Conservation (phyloP, 1,140 invertebrate genomes). For the Philopotamus ludificatus region DNA sequence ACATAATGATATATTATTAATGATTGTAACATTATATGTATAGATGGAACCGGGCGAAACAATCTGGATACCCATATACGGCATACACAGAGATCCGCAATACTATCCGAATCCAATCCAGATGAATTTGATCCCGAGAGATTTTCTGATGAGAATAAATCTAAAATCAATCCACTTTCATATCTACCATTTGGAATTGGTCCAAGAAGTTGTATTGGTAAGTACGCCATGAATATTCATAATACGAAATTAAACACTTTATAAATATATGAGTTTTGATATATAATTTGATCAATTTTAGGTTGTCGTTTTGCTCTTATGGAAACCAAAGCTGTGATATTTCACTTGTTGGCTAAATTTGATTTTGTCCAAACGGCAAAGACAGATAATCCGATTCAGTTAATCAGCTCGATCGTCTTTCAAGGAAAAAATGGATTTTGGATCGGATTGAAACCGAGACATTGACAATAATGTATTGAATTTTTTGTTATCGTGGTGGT, state of each 20-base stretch:
- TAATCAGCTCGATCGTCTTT: too few species aligned
- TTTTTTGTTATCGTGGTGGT: too few species aligned
- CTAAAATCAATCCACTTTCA: conserved; percentile 7
- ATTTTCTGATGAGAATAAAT: conserved; percentile 53
- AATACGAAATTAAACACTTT: background rate
- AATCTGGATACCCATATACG: background rate
- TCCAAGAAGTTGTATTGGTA: conserved; percentile 63
- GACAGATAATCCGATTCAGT: conserved; percentile 33
- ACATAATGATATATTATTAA: background rate
- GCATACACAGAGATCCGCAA: conserved; percentile 1
- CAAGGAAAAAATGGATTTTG: too few species aligned
- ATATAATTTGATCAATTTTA: conserved; percentile 11
- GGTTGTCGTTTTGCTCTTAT: conserved; percentile 53
- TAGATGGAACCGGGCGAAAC: conserved; percentile 11
- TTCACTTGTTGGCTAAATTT: conserved; percentile 43
- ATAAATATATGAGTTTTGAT: background rate
- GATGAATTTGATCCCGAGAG: conserved; percentile 59
- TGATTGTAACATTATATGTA: conserved; percentile 30
- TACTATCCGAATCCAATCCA: conserved; percentile 5
- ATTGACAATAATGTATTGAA: too few species aligned
- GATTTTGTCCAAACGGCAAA: conserved; percentile 33
- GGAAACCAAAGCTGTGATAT: conserved; percentile 56
- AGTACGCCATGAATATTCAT: too few species aligned
- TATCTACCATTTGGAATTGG: conserved; percentile 62
- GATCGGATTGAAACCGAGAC: too few species aligned